Conservation (phyloP, 2,113 vertebrate genomes). For the Platanista minor region DNA sequence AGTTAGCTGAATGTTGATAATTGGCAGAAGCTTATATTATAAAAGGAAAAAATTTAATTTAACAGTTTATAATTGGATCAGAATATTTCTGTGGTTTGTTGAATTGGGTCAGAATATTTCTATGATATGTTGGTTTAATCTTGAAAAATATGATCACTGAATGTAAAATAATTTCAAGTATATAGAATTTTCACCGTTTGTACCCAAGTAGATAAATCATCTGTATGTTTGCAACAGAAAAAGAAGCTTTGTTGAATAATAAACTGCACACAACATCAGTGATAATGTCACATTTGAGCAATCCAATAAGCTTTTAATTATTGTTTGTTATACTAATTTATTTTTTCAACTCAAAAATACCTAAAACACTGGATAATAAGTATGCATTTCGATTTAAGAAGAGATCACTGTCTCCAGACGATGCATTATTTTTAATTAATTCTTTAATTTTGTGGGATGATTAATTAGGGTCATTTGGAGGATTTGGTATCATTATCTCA, state of each 20-base stretch:
- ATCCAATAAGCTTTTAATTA: not conserved
- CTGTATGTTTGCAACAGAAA: not conserved
- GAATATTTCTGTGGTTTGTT: not conserved
- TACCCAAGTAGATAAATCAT: not conserved
- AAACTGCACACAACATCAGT: not conserved
- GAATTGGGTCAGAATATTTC: not conserved
- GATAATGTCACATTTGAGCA: not conserved
- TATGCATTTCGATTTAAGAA: not conserved
- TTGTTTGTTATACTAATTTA: not conserved
- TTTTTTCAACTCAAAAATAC: not conserved
- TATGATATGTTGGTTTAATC: not conserved
- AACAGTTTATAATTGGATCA: not conserved
- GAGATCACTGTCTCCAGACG: not conserved
- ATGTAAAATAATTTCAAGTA: not conserved
- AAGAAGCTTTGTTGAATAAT: not conserved
- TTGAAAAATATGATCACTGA: not conserved
- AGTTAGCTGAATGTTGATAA: not conserved
- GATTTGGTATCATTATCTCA: not conserved
- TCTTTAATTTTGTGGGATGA: not conserved
- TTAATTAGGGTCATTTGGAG: not conserved
- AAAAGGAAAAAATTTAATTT: not conserved
- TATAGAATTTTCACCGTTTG: not conserved
- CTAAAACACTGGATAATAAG: not conserved
- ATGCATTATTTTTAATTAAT: not conserved
- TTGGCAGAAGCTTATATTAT: not conserved